Evolutionary conservation across 2,888 invertebrate species (phyloP).

Genomic region (Penaeus monodon): DNA sequence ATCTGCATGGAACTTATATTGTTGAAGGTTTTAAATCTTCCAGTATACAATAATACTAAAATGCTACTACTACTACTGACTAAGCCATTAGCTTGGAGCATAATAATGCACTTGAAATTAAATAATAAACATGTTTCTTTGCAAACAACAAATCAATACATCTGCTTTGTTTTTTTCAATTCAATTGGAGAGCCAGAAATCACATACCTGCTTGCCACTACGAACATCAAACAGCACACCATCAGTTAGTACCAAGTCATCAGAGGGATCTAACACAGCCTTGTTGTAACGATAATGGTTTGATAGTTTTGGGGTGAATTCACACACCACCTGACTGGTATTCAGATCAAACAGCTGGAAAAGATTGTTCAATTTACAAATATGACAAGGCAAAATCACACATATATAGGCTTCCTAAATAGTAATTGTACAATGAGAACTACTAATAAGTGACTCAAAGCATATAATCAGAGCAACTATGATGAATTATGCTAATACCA

Average conservation of each 20-base stretch:
- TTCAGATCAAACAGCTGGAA: constrained; percentile 83
- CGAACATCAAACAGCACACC: constrained; percentile 95
- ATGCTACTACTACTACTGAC: too few species aligned
- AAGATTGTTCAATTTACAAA: background rate
- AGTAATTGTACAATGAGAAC: too few species aligned
- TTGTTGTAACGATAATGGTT: constrained; percentile 94
- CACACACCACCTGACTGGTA: constrained; percentile 81
- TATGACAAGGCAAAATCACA: background rate
- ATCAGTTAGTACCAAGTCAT: constrained; percentile 94
- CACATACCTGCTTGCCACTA: constrained; percentile 69
- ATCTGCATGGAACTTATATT: too few species aligned
- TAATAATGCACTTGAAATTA: too few species aligned
- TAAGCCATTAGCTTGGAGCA: too few species aligned
- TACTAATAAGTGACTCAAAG: too few species aligned
- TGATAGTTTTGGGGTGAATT: constrained; percentile 83
- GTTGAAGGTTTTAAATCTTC: too few species aligned
- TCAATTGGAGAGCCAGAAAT: background rate
- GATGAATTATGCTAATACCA: too few species aligned
- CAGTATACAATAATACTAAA: too few species aligned
- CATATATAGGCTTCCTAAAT: too few species aligned
- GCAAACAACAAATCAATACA: background rate
- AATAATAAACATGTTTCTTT: background rate
- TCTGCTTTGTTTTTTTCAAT: background rate
- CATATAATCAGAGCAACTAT: too few species aligned
- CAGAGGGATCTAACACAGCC: constrained; percentile 93